These are phyloP conservation scores for Drosophila picticornis DNA, from an alignment of 2,888 invertebrate species.

Conservation along the genomic window DNA sequence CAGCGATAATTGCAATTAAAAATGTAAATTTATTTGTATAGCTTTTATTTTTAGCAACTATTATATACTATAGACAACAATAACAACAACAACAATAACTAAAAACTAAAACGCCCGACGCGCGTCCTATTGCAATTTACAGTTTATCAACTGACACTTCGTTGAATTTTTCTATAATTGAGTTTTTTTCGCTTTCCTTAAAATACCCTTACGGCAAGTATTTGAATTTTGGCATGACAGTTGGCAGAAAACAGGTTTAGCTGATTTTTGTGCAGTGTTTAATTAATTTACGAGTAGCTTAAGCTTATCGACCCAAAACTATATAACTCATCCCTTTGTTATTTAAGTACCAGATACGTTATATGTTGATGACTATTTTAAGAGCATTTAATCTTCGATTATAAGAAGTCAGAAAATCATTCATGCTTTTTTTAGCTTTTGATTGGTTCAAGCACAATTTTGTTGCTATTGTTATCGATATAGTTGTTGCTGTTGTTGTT, in stretches of 20 bases:
- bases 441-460: conserved; percentile 57
- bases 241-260: neutral
- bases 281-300: neutral
- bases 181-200: conserved; percentile 28
- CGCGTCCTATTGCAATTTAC: conserved; percentile 74
- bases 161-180: conserved; percentile 67
- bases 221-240: neutral
- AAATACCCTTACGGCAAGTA: conserved; percentile 7
- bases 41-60: conserved; percentile 76
- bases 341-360: too few relatives aligned
- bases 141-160: conserved; percentile 69
- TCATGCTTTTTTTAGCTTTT: conserved; percentile 30
- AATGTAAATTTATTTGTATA: conserved; percentile 76
- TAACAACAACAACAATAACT: conserved; percentile 25
- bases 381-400: conserved; percentile 35
- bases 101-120: conserved; percentile 59
- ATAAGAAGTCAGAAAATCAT: neutral
- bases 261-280: neutral
- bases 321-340: neutral
- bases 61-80: conserved; percentile 23
- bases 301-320: neutral
- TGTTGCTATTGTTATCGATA: conserved; percentile 35
- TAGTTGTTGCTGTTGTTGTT: conserved; percentile 26
- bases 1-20: conserved; percentile 79
- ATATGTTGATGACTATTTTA: neutral